Evolutionary conservation across 2,888 invertebrate genomes (phyloP).

Genomic region (Chesias legatella): DNA sequence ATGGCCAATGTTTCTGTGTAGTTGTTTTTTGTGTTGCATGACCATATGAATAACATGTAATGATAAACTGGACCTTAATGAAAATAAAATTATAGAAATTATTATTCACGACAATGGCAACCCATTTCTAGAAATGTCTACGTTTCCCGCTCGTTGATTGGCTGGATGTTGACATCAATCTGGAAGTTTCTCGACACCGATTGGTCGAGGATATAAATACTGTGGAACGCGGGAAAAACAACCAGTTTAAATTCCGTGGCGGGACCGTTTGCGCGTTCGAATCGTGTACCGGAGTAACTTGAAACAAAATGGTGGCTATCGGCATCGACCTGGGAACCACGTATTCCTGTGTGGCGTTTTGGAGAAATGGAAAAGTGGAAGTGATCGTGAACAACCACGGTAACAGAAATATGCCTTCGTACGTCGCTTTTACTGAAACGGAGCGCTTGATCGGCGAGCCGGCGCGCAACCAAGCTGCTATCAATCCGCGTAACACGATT

Average conservation of each 20-base stretch:
- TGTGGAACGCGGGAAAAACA: constrained; percentile 32
- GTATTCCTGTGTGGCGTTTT: constrained; percentile 59
- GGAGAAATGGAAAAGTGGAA: constrained; percentile 50
- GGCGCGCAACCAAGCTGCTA: constrained; percentile 53
- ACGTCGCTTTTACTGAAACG: constrained; percentile 52
- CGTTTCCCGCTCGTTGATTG: constrained; percentile 43
- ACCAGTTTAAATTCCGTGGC: constrained; percentile 6
- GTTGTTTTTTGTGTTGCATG: too few relatives aligned
- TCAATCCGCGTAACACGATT: constrained; percentile 55
- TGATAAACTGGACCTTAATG: too few relatives aligned
- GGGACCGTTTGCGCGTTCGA: constrained; percentile 1
- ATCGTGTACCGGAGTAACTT: constrained; percentile 1
- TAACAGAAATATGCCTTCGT: constrained; percentile 55
- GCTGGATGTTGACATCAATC: constrained; percentile 29
- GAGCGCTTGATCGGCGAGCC: constrained; percentile 56
- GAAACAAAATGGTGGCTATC: constrained; percentile 49
- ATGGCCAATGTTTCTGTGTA: too few relatives aligned
- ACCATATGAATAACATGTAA: too few relatives aligned
- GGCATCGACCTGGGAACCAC: constrained; percentile 67
- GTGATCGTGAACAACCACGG: constrained; percentile 60
- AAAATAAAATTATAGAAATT: constrained; percentile 3
- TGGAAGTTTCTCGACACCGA: constrained; percentile 49
- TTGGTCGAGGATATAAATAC: constrained; percentile 55
- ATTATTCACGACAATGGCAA: constrained; percentile 31
- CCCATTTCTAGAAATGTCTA: constrained; percentile 49